These are phyloP conservation scores for Brenthis ino DNA, from an alignment of 2,888 invertebrate species.

Conservation along the genomic window DNA sequence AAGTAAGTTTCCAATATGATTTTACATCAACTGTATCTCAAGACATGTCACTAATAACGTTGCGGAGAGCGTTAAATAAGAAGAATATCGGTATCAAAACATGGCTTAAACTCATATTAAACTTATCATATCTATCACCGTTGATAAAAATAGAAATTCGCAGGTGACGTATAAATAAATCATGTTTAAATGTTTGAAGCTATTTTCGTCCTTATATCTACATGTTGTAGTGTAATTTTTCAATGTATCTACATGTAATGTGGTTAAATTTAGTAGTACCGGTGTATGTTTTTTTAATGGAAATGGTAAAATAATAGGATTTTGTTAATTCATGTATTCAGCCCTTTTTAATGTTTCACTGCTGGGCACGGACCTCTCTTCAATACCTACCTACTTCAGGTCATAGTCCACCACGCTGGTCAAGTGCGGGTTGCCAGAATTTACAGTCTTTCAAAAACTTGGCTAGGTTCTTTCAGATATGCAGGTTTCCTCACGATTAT, in stretches of 20 bases:
- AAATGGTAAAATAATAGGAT: slow-evolving; percentile 19
- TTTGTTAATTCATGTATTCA: neutral
- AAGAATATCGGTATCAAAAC: slow-evolving; percentile 28
- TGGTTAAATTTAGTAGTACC: slow-evolving; percentile 14
- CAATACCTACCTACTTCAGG: too few relatives aligned
- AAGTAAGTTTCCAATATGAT: neutral
- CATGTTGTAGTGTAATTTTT: neutral
- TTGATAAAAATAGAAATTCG: slow-evolving; percentile 21
- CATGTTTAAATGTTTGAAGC: neutral
- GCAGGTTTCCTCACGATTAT: too few relatives aligned
- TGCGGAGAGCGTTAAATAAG: slow-evolving; percentile 10
- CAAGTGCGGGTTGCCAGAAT: too few relatives aligned
- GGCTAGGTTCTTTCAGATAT: too few relatives aligned
- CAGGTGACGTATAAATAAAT: slow-evolving; percentile 20
- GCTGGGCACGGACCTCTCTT: too few relatives aligned
- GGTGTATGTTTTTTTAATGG: slow-evolving; percentile 8
- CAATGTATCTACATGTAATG: neutral
- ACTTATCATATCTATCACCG: slow-evolving; percentile 22
- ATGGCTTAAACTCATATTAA: slow-evolving; percentile 31
- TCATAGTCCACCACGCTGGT: too few relatives aligned
- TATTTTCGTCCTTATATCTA: slow-evolving; percentile 3
- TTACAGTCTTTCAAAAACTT: too few relatives aligned
- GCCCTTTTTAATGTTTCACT: too few relatives aligned
- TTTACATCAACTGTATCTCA: neutral
- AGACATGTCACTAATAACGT: neutral